Conservation (phyloP, 1,140 invertebrate genomes). For the Drosophila subpulchrella region DNA sequence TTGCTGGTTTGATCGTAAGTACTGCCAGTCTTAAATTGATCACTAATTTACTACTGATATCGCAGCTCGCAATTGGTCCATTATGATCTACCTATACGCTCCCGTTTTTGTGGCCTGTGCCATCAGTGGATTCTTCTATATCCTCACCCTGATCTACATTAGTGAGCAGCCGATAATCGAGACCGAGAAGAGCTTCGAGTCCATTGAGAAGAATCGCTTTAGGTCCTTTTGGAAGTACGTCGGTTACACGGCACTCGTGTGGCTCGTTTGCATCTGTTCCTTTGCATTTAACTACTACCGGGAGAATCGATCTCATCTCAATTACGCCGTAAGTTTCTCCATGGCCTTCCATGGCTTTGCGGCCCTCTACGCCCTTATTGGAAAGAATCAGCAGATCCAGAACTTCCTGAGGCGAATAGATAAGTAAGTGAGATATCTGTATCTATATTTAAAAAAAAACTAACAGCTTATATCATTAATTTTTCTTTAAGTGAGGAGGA, state of each 20-base stretch:
- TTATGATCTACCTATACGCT: slow-evolving; percentile 74
- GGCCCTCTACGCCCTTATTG: slow-evolving; percentile 70
- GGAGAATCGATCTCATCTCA: slow-evolving; percentile 67
- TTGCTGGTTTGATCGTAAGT: slow-evolving; percentile 83
- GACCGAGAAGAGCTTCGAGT: slow-evolving; percentile 60
- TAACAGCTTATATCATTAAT: not conserved
- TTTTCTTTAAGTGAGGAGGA: slow-evolving; percentile 59
- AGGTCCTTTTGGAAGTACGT: slow-evolving; percentile 81
- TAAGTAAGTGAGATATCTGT: slow-evolving; percentile 44
- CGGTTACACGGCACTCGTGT: slow-evolving; percentile 63
- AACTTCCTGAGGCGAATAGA: slow-evolving; percentile 73
- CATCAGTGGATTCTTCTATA: slow-evolving; percentile 71
- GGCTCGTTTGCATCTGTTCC: slow-evolving; percentile 66
- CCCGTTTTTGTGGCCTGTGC: slow-evolving; percentile 71
- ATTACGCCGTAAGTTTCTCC: slow-evolving; percentile 74
- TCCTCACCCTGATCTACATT: slow-evolving; percentile 66
- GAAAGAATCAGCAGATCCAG: slow-evolving; percentile 76
- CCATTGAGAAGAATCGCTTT: slow-evolving; percentile 68
- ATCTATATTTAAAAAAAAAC: no score
- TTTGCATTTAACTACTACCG: slow-evolving; percentile 78
- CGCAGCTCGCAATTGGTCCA: slow-evolving; percentile 71
- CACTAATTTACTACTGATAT: not conserved
- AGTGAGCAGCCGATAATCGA: slow-evolving; percentile 57
- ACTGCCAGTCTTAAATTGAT: no score
- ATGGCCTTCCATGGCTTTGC: slow-evolving; percentile 76